phyloP scores from a whole-genome alignment of 2,888 invertebrate species.

The Reticulitermes lucifugus region DNA sequence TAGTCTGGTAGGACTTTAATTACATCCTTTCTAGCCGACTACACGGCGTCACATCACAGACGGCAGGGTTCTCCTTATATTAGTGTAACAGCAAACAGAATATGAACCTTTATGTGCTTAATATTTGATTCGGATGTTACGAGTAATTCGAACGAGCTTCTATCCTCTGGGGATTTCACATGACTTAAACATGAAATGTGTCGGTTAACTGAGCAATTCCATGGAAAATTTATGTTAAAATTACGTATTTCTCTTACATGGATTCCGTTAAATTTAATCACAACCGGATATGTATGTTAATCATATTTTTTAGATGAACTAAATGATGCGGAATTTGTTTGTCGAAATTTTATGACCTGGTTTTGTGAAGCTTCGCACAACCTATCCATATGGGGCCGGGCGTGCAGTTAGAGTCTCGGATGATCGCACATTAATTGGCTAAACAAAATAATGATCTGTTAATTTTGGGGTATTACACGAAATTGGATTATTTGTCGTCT shows the following conservation, averaged over 20 bases:
- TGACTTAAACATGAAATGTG: background rate
- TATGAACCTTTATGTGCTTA: too few relatives aligned
- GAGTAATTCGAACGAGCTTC: background rate
- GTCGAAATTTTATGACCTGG: slow-evolving; percentile 14
- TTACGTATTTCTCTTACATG: background rate
- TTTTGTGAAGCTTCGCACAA: background rate
- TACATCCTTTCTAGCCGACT: too few relatives aligned
- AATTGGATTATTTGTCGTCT: slow-evolving; percentile 32
- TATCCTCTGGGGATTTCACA: background rate
- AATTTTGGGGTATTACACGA: slow-evolving; percentile 33
- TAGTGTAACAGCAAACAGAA: too few relatives aligned
- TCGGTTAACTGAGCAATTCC: background rate
- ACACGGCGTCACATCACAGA: too few relatives aligned
- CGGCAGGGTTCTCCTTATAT: too few relatives aligned
- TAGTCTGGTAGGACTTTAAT: too few relatives aligned
- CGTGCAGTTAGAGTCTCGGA: slow-evolving; percentile 18
- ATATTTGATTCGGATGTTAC: too few relatives aligned
- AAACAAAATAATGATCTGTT: slow-evolving; percentile 48
- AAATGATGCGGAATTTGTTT: background rate
- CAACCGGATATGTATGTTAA: background rate
- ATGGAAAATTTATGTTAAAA: slow-evolving; percentile 5
- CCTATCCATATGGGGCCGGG: slow-evolving; percentile 1
- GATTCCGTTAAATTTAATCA: slow-evolving; percentile 20
- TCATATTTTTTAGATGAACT: slow-evolving; percentile 3
- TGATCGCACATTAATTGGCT: slow-evolving; percentile 37